Evolutionary conservation across 2,888 invertebrate species (phyloP), one percentile per base, ranked within the genome.

Genomic region (Nomada goodeniana): DNA sequence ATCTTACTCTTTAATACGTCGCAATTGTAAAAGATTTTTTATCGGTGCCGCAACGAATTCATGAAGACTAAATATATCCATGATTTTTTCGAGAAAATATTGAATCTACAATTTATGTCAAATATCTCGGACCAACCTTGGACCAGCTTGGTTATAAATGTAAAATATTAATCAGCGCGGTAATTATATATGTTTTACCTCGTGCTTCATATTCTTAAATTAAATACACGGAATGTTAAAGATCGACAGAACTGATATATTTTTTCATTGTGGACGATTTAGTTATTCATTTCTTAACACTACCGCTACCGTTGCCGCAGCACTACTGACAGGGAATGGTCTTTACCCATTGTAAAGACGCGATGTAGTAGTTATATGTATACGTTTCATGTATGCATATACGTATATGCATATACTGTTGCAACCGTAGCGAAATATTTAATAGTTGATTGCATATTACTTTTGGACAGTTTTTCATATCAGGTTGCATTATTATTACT

Each of bases 1-100:
- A 81, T 86, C 92, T 93, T 92, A 93, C 93, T 93, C 90, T 91
- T 91, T 93, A 78, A 93, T 90, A 78, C 92, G 92, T 74, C 90
- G 91, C 61, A 93, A 88, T 83, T 90, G 91, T 63, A 93, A 88
- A 71, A 92, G 81, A 85, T 91, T 93, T 88, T 93, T 92, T 85
- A 93, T 88, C 44, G 92, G 90, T 71, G 91, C 89, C 53, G 90
- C 87, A 84, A 92, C 84, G 72, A 93, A 88, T 83, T 92, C 91
- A 85, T 90, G 92, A 76, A 91, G 85, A 69, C 89, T 91, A 71
- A 91, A 90, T 76, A 90, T 91, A 76, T 93, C 93, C 93, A 93
- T 93, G 61, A 13, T 15, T 76, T 76, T 82, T 42, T 36, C 52
- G 15, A 36, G 2, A 70, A 10, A 23, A 61, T 42, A 13, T 26